Conservation (phyloP, 1,140 invertebrate species). For the Glomeris maerens region DNA sequence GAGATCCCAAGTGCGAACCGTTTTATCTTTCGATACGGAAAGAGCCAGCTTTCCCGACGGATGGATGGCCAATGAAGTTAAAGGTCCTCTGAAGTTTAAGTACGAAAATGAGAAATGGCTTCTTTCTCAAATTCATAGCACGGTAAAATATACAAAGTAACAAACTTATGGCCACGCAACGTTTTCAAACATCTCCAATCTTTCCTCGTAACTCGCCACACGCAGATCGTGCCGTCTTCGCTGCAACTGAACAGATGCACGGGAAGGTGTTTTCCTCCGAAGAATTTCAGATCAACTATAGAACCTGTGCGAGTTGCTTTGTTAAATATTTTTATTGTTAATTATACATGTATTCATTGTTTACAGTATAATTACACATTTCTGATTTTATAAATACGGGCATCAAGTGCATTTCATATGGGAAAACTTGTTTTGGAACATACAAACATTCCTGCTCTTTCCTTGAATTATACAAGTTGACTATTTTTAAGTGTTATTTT, state of each 20-base stretch:
- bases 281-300: not conserved
- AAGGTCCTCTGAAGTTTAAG: conserved; percentile 43
- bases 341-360: not conserved
- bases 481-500: not conserved
- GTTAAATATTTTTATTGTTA: not conserved
- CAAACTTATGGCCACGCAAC: conserved; percentile 33
- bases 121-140: conserved; percentile 47
- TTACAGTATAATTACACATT: conserved; percentile 1
- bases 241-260: conserved; percentile 62
- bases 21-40: conserved; percentile 66
- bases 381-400: not conserved
- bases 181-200: conserved; percentile 53
- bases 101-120: conserved; percentile 31
- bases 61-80: conserved; percentile 45
- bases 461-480: not conserved
- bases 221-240: conserved; percentile 66
- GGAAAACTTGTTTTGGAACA: no score
- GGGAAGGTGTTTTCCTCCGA: not conserved
- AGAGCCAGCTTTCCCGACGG: conserved; percentile 75
- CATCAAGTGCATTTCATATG: no score
- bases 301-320: not conserved
- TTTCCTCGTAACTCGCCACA: conserved; percentile 59
- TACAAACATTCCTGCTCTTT: not conserved
- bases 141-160: conserved; percentile 5
- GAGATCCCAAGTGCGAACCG: conserved; percentile 82